These are phyloP conservation scores for Pachypanchax playfairii DNA, from an alignment of 2,113 vertebrate species.

Conservation along the genomic window DNA sequence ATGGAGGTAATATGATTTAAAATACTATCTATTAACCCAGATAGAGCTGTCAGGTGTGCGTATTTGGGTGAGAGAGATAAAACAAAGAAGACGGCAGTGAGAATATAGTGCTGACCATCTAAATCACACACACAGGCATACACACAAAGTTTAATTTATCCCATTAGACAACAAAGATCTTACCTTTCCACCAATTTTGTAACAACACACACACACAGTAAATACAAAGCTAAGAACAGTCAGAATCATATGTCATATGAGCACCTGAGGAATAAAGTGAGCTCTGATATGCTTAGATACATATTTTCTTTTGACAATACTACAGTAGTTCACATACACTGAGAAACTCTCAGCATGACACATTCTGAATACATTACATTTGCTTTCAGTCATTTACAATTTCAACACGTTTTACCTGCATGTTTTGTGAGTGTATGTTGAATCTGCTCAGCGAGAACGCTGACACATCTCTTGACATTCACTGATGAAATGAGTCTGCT, in stretches of 20 bases:
- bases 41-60: conserved; percentile 68
- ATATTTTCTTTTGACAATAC: conserved; percentile 17
- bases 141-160: conserved; percentile 42
- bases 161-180: conserved; percentile 56
- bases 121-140: conserved; percentile 70
- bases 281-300: neutral
- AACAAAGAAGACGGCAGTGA: conserved; percentile 69
- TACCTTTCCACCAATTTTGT: conserved; percentile 26
- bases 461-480: no score
- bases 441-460: no score
- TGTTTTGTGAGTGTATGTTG: no score
- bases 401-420: no score
- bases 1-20: conserved; percentile 99
- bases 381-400: no score
- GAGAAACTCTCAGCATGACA: conserved; percentile 8
- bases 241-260: conserved; percentile 46
- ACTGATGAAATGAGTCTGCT: no score
- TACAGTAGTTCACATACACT: conserved; percentile 8
- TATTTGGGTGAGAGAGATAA: conserved; percentile 61
- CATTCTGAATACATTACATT: no score
- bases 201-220: conserved; percentile 30
- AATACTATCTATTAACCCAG: conserved; percentile 95
- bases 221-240: conserved; percentile 38
- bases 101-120: conserved; percentile 70
- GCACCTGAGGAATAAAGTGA: conserved; percentile 37